phyloP scores from a whole-genome alignment of 2,888 invertebrate species.

The Dryomyza anilis region DNA sequence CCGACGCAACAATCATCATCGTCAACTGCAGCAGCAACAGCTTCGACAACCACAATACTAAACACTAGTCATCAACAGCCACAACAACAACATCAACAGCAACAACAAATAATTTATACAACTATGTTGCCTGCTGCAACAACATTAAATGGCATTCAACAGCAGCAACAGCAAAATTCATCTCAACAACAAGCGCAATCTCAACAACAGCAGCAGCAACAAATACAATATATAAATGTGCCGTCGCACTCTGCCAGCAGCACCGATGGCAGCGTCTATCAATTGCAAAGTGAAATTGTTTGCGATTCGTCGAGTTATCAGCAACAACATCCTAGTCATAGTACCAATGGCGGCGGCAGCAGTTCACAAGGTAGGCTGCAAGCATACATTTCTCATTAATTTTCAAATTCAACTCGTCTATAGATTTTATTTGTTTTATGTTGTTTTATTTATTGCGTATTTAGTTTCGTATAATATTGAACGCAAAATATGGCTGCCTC shows the following conservation, averaged over 20 bases:
- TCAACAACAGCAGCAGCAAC: conserved; percentile 41
- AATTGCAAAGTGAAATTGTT: conserved; percentile 55
- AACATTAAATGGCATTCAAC: conserved; percentile 52
- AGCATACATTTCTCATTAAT: background rate
- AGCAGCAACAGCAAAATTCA: conserved; percentile 38
- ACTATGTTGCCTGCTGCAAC: conserved; percentile 54
- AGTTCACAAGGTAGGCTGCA: conserved; percentile 44
- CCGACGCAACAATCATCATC: conserved; percentile 38
- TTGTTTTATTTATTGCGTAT: background rate
- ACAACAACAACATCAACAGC: conserved; percentile 33
- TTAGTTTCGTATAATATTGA: no score
- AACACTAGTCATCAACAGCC: conserved; percentile 27
- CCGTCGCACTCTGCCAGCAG: conserved; percentile 38
- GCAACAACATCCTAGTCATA: conserved; percentile 34
- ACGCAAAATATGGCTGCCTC: background rate
- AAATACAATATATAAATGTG: conserved; percentile 38
- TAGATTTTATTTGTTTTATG: background rate
- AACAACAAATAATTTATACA: conserved; percentile 41
- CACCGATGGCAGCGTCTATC: conserved; percentile 54
- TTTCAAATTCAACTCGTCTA: background rate
- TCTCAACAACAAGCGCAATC: conserved; percentile 38
- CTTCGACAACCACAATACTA: conserved; percentile 25
- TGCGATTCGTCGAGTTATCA: conserved; percentile 46
- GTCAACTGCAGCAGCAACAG: conserved; percentile 41
- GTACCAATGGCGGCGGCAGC: conserved; percentile 10